Base-by-base conservation (phyloP, 2,888 invertebrate genomes). In the Ichneumon xanthorius region DNA sequence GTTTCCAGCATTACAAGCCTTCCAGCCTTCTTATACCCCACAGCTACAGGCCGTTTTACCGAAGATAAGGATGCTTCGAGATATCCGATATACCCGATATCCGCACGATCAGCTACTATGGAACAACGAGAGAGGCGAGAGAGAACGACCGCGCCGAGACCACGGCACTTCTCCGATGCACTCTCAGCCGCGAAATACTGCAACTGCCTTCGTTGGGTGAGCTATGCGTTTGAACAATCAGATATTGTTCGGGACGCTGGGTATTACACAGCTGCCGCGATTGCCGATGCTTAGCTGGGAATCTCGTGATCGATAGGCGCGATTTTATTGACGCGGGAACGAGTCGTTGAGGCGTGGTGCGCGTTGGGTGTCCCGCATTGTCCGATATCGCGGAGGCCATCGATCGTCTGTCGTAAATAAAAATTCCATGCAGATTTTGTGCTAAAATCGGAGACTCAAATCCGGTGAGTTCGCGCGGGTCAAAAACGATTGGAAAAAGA, bases 1-100 rank as follows among this genome's bases (percentile, higher is more conserved):
- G 22, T 76, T 75, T 76, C 48, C 75, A 67, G 37, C 48, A 70
- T 75, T 75, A 67, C 53, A 70, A 61, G 71, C 58, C 45, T 50
- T 76, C 30, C 67, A 65, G 78, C 77, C 14, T 72, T 80, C 72
- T 72, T 77, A 65, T 80, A 40, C 58, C 82, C 50, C 61, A 50
- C 70, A 11, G 61, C 53, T 80, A 76, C 77, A 73, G 45, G 82
- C 70, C 82, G 80, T 86, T 86, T 82, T 71, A 76, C 26, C 71
- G 0, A 26, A 82, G 82, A 80, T 86, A 85, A 86, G 82, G 76
- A 77, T 76, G 83, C 86, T 70, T 73, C 76, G 55, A 86, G 86
- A 80, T 86, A 83, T 83, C 55, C 86, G 86, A 86, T 86, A 83
- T 83, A 83, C 80, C 14, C 53, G 86, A 86, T 86, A 86, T 77